phyloP scores from a whole-genome alignment of 2,888 invertebrate genomes.

The Hypercompe scribonia region DNA sequence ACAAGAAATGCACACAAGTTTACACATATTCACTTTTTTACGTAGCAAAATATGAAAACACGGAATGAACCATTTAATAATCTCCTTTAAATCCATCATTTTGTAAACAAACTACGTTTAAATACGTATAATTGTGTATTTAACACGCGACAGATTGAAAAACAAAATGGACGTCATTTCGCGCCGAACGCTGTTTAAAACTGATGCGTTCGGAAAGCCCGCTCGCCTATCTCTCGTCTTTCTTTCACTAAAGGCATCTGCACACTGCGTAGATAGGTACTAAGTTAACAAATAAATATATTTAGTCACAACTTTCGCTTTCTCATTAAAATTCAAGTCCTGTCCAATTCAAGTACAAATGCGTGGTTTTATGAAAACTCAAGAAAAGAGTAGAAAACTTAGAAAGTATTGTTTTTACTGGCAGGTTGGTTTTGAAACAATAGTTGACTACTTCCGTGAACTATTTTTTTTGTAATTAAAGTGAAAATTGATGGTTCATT shows the following conservation, averaged over 20 bases:
- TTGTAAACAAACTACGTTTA: conserved; percentile 29
- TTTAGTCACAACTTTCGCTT: conserved; percentile 62
- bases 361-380: conserved; percentile 36
- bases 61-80: conserved; percentile 83
- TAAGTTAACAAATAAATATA: conserved; percentile 28
- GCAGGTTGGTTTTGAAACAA: conserved; percentile 22
- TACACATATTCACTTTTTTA: conserved; percentile 58
- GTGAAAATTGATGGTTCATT: conserved; percentile 22
- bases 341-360: conserved; percentile 53
- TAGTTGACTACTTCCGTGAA: conserved; percentile 9
- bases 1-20: conserved; percentile 63
- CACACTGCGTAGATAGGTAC: conserved; percentile 51
- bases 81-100: conserved; percentile 82
- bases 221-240: conserved; percentile 72
- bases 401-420: conserved; percentile 42
- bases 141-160: conserved; percentile 20
- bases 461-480: conserved; percentile 13
- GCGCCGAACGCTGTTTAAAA: conserved; percentile 59
- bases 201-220: conserved; percentile 57
- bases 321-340: conserved; percentile 66
- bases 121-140: conserved; percentile 15
- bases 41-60: conserved; percentile 76
- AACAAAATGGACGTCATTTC: conserved; percentile 61
- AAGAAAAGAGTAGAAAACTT: conserved; percentile 42
- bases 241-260: conserved; percentile 69